Conservation (phyloP, 2,888 invertebrate species). For the Plemyria rubiginata region DNA sequence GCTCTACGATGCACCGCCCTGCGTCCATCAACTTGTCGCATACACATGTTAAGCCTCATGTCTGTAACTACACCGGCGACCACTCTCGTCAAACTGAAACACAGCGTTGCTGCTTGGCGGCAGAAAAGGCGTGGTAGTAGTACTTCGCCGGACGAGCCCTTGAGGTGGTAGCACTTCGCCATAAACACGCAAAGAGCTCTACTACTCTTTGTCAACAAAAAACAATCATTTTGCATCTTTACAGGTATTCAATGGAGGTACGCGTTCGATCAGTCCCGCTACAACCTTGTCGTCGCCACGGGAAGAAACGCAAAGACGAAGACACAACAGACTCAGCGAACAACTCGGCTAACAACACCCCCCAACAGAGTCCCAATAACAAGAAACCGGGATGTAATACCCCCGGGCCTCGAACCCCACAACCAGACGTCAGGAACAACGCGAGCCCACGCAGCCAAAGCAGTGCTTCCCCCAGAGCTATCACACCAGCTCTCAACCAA, state of each 20-base stretch:
- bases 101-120: too few relatives aligned
- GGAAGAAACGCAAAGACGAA: slow-evolving; percentile 91
- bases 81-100: too few relatives aligned
- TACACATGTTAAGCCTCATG: too few relatives aligned
- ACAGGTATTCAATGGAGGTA: slow-evolving; percentile 94
- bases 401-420: slow-evolving; percentile 74
- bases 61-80: too few relatives aligned
- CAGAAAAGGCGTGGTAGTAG: too few relatives aligned
- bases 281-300: slow-evolving; percentile 92
- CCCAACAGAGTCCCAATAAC: slow-evolving; percentile 73
- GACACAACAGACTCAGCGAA: slow-evolving; percentile 78
- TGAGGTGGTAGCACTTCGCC: too few relatives aligned
- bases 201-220: too few relatives aligned
- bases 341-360: slow-evolving; percentile 56
- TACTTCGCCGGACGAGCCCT: too few relatives aligned
- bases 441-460: slow-evolving; percentile 80
- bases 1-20: too few relatives aligned
- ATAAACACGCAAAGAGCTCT: too few relatives aligned
- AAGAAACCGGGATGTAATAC: slow-evolving; percentile 67
- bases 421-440: slow-evolving; percentile 71
- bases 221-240: too few relatives aligned
- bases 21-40: too few relatives aligned
- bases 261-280: slow-evolving; percentile 93
- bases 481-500: slow-evolving; percentile 73
- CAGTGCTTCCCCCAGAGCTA: slow-evolving; percentile 84